Percentiles rank a stretch among this genome's conserved stretches.
Conservation (phyloP, 2,113 vertebrate species). For the Pygoscelis adeliae region DNA sequence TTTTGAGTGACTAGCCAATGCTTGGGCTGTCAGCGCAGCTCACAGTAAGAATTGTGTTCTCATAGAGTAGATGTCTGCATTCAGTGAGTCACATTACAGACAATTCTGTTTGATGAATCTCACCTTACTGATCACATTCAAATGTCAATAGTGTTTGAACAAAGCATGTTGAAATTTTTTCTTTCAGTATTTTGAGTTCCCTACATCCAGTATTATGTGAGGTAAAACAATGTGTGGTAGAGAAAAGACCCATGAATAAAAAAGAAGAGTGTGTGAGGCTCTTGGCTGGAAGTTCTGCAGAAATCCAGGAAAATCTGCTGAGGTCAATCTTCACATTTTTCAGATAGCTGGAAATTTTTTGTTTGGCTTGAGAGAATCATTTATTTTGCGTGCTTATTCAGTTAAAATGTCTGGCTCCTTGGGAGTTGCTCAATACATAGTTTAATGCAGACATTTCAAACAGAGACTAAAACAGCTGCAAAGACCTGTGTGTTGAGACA, state of each 20-base stretch:
- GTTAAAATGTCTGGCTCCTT: not conserved
- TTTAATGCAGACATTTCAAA: not conserved
- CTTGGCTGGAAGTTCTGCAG: not conserved
- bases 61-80: not conserved
- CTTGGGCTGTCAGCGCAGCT: not conserved
- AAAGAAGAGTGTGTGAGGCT: not conserved
- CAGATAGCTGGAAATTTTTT: not conserved
- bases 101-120: not conserved
- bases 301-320: not conserved
- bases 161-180: not conserved
- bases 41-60: not conserved
- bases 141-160: not conserved
- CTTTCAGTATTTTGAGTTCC: not conserved
- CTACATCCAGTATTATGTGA: not conserved
- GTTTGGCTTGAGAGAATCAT: not conserved
- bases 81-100: not conserved
- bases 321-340: not conserved
- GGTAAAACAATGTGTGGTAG: not conserved
- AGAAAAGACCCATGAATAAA: not conserved
- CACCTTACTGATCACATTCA: not conserved
- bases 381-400: not conserved
- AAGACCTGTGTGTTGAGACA: not conserved
- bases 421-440: not conserved
- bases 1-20: not conserved
- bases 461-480: not conserved